Evolutionary conservation across 1,140 invertebrate genomes (phyloP), one percentile per base, ranked within the genome.

Genomic region (Atta cephalotes): DNA sequence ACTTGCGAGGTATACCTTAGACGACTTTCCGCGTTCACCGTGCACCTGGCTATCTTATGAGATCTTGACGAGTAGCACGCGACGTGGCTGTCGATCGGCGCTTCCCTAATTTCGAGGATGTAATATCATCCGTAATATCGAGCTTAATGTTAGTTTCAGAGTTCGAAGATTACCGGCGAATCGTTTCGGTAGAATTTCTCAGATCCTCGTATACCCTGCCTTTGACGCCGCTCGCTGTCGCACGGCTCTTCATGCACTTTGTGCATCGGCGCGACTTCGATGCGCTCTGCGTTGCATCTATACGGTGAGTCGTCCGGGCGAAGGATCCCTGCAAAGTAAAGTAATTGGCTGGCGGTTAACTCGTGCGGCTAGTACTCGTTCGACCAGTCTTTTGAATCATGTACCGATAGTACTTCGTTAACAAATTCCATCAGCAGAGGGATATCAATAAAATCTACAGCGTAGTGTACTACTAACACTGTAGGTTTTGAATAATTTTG

Each of bases 101-200:
- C 63, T 60, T 65, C 71, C 63, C 45, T 85, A 87, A 85, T 87
- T 87, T 62, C 65, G 31, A 58, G 71, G 62, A 85, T 85, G 86
- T 87, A 87, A 87, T 87, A 85, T 87, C 68, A 77, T 18, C 81
- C 71, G 65, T 87, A 87, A 87, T 87, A 78, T 85, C 81, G 71
- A 35, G 62, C 81, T 87, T 87, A 85, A 70, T 81, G 53, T 68
- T 51, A 68, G 85, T 88, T 81, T 45, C 72, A 79, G 45, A 89
- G 77, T 72, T 77, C 18, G 56, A 58, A 70, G 85, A 89, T 89
- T 86, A 89, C 70, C 53, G 66, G 76, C 21, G 39, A 89, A 89
- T 86, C 71, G 87, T 89, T 84, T 68, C 25, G 18, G 35, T 53
- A 58, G 71, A 88, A 85, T 88, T 74, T 78, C 79, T 72, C 56